These are phyloP conservation scores for Altica lythri DNA, from an alignment of 2,888 invertebrate genomes.

Conservation along the genomic window DNA sequence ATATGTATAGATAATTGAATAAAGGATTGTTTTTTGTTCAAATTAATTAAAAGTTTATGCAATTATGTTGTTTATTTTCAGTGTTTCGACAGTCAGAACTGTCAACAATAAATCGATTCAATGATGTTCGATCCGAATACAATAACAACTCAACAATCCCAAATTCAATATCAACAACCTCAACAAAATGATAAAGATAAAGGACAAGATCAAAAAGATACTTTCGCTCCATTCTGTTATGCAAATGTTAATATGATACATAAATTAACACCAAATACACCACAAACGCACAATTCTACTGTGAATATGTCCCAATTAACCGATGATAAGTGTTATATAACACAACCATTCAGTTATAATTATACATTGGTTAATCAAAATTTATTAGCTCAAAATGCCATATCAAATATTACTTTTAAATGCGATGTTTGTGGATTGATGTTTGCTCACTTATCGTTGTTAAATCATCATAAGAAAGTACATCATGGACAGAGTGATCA, in stretches of 20 bases:
- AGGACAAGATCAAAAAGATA: slow-evolving; percentile 53
- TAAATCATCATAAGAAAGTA: slow-evolving; percentile 86
- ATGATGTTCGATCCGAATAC: slow-evolving; percentile 58
- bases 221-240: slow-evolving; percentile 75
- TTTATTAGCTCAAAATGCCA: slow-evolving; percentile 77
- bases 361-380: slow-evolving; percentile 84
- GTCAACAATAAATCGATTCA: slow-evolving; percentile 8
- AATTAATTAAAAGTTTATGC: too few species aligned
- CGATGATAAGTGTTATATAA: slow-evolving; percentile 75
- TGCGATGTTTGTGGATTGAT: slow-evolving; percentile 87
- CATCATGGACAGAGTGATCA: slow-evolving; percentile 68
- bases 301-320: slow-evolving; percentile 74
- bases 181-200: slow-evolving; percentile 51
- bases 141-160: slow-evolving; percentile 56
- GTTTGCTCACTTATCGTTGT: slow-evolving; percentile 78
- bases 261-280: slow-evolving; percentile 60
- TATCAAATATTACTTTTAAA: slow-evolving; percentile 83
- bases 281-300: slow-evolving; percentile 55
- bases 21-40: too few species aligned
- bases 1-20: too few species aligned
- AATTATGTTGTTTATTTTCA: slow-evolving; percentile 5
- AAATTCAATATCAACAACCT: slow-evolving; percentile 53
- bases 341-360: slow-evolving; percentile 77
- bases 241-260: slow-evolving; percentile 71
- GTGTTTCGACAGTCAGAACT: slow-evolving; percentile 11